Evolutionary conservation across 2,888 invertebrate species (phyloP), one percentile per base, ranked within the genome.

Genomic region (Petrolisthes cinctipes): DNA sequence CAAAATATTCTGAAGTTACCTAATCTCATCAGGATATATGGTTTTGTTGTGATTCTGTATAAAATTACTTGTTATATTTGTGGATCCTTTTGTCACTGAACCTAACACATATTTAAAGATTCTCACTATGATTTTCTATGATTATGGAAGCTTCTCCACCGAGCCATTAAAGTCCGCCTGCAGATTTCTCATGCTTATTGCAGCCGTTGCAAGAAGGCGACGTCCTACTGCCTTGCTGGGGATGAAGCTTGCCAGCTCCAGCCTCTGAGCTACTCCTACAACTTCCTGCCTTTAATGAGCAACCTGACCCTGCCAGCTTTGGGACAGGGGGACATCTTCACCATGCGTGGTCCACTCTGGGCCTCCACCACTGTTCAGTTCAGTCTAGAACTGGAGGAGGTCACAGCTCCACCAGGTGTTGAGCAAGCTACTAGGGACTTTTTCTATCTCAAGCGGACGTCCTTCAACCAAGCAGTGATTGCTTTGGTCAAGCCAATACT

Each of bases 231-330:
- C 92, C 95, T 95, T 71, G 93, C 95, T 53, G 94, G 95, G n/a
- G 96, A 97, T 92, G 93, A 94, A 91, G 94, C 95, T 54, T 99
- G 99, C 92, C 94, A 95, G 84, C 95, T 95, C 79, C 95, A 95
- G 92, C 98, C 99, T 0, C 95, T 97, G 79, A 96, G 97, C 83
- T 96, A 96, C 92, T 97, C 97, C 61, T 98, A 96, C 94, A 98
- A 98, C 93, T 99, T 97, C 93, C 96, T 99, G 91, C 97, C 98
- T 0, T 95, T 99, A 92, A 96, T 97, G 0, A 96, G 97, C 53
- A 96, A 97, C 92, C 93, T 97, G 85, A 95, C 95, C 83, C 94
- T 97, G 71, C 95, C 96, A 5, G 91, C 94, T 1, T 92, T 93
- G 89, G 95, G 95, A 2, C 94, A 94, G 75, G 94, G 96, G 68